These are phyloP conservation scores for Thelaira solivaga DNA, from an alignment of 2,888 invertebrate genomes.

Conservation along the genomic window DNA sequence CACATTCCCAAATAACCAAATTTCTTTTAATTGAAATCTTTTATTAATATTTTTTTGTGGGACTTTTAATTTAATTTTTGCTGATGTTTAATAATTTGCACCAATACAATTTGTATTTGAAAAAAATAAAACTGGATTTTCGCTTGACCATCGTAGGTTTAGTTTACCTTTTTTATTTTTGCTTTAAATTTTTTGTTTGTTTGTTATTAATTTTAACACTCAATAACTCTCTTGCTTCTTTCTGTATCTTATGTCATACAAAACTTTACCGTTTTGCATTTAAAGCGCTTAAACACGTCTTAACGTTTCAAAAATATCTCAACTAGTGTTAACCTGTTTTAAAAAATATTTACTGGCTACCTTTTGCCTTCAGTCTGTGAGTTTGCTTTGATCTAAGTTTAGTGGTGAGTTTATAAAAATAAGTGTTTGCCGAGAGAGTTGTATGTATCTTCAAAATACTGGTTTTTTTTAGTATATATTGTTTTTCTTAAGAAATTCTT, in stretches of 20 bases:
- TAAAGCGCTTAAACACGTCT: conserved; percentile 66
- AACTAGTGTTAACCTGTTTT: conserved; percentile 60
- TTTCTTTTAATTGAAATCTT: conserved; percentile 7
- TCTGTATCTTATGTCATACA: conserved; percentile 33
- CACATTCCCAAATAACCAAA: too few relatives aligned
- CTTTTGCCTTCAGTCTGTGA: conserved; percentile 27
- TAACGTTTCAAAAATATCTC: conserved; percentile 70
- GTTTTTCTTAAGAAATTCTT: neutral
- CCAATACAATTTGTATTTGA: conserved; percentile 13
- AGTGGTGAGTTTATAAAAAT: conserved; percentile 37
- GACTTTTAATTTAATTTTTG: conserved; percentile 8
- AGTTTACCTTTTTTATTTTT: conserved; percentile 54
- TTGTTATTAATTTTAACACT: conserved; percentile 53
- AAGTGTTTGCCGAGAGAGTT: neutral
- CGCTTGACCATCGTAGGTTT: conserved; percentile 63
- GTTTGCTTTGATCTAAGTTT: conserved; percentile 47
- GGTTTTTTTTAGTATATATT: conserved; percentile 40
- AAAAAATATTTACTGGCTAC: conserved; percentile 44
- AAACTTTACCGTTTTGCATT: conserved; percentile 3
- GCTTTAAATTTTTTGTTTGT: conserved; percentile 50
- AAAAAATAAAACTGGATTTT: conserved; percentile 73
- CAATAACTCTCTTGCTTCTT: conserved; percentile 38
- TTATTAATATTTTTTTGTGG: neutral
- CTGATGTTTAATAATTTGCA: conserved; percentile 57
- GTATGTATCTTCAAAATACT: conserved; percentile 42